phyloP scores from a whole-genome alignment of 2,797 vertebrate genomes.

The Brachyrhaphis roseni region DNA sequence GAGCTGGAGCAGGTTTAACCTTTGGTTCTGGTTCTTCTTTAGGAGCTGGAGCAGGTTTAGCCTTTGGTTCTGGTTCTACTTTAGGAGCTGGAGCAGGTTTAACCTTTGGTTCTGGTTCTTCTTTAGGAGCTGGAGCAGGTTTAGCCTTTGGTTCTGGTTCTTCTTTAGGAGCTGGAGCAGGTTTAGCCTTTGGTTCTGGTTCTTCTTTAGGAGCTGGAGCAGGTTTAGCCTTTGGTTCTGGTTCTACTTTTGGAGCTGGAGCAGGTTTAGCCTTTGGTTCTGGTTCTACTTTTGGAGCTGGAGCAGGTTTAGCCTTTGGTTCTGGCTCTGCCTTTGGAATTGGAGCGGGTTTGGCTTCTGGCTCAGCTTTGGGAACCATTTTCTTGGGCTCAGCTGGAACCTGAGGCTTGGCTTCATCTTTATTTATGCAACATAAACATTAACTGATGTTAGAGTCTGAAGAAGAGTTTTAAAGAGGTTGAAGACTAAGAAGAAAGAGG shows the following conservation, averaged over 20 bases:
- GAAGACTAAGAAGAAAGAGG: constrained; percentile 15
- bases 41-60: constrained; percentile 76
- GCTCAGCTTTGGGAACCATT: constrained; percentile 31
- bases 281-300: constrained; percentile 35
- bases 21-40: constrained; percentile 80
- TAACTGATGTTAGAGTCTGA: constrained; percentile 58
- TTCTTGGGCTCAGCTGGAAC: constrained; percentile 78
- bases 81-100: not conserved
- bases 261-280: constrained; percentile 32
- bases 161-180: constrained; percentile 32
- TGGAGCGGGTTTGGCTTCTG: constrained; percentile 14
- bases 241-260: constrained; percentile 33
- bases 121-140: not conserved
- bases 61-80: constrained; percentile 31
- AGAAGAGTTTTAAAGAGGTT: constrained; percentile 24
- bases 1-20: too few species aligned
- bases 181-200: constrained; percentile 50
- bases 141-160: constrained; percentile 79
- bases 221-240: not conserved
- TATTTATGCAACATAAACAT: constrained; percentile 79
- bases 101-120: constrained; percentile 31
- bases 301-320: constrained; percentile 42
- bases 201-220: constrained; percentile 19
- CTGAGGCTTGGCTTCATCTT: constrained; percentile 76
- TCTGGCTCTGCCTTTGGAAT: constrained; percentile 36